Evolutionary conservation across 1,140 invertebrate genomes (phyloP), one percentile per base, ranked within the genome.

Genomic region (Caerostris extrusa): DNA sequence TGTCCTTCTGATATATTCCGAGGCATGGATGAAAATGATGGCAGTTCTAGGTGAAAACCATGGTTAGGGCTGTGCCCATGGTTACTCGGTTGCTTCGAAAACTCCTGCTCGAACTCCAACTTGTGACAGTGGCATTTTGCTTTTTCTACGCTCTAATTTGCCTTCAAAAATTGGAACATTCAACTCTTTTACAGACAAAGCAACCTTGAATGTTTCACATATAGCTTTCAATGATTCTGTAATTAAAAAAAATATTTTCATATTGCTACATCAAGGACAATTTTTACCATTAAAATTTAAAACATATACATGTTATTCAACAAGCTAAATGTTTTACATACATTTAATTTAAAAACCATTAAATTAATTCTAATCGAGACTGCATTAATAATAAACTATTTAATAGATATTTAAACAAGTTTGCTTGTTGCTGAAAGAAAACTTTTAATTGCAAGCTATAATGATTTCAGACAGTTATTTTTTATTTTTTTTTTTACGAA

Each of bases 151-250:
- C 94, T 98, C 98, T 92, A 98, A 96, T 93, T 97, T 97, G 14
- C 97, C 97, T 50, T 96, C 95, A 19, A 95, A 95, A 81, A 96
- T 94, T 34, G 96, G 95, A 77, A 96, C 95, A 67, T 95, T 95
- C 17, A 95, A 92, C 12, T 94, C 95, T 55, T 95, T 95, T 81
- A 98, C 97, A 94, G 98, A 97, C 86, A 98, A 96, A 3, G 98
- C 98, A 17, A 98, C 98, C 90, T 97, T 96, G 95, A 99, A 97
- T 82, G 98, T 97, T 96, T 99, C 98, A 94, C 97, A 98, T 95
- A 99, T 98, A 0, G 98, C 98, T 95, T 97, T 97, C 53, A 99
- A 95, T 0, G 98, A 98, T 97, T 99, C 98, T 98, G 96, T 14
- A 95, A 95, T 81, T 88, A 86, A 88, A 90, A 6, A n/a, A 56